Base-by-base conservation (phyloP, 2,888 invertebrate species). In the Anarsia innoxiella region DNA sequence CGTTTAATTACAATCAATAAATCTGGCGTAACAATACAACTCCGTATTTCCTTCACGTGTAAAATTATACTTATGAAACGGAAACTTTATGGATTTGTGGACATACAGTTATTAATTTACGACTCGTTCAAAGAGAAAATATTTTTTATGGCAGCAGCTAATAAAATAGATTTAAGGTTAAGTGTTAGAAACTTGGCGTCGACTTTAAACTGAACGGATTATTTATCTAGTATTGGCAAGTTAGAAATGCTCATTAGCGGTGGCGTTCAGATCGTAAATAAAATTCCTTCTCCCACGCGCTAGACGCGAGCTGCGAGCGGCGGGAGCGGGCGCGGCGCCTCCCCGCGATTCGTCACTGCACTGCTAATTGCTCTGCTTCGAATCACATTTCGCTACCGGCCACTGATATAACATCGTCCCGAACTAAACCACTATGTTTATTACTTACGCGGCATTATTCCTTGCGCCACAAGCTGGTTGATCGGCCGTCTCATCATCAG, bases 361-460 rank as follows among this genome's bases (percentile, higher is more conserved):
- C 46, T 46, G 52, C 49, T 60, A 58, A 56, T 57, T 55, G 53
- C 55, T 49, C 42, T 40, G 43, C 41, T 46, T 44, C 27, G 28
- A 40, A 44, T 51, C 45, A 40, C 40, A 46, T 39, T 42, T 41
- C 38, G 43, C 44, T 36, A 35, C 31, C 35, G 27, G 12, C 12
- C 12, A 27, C 19, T 27, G 27, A 15, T 27, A 28, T 19, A 35
- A 16, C 19, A 27, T n/a, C 9, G n/a, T 35, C 26, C 26, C 8
- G 9, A 32, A 23, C 8, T 23, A 10, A 12, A 26, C 9, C 10
- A 16, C 5, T 11, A 12, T 10, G 11, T 35, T 35, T 4, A 8
- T 43, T 46, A 96, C 97, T 96, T 90, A 98, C 98, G 94, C 69
- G 98, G 97, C 91, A 98, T 95, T 70, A 99, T 98, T 80, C 98